Evolutionary conservation across 2,888 invertebrate genomes (phyloP), one percentile per base, ranked within the genome.

Genomic region (Actias luna): DNA sequence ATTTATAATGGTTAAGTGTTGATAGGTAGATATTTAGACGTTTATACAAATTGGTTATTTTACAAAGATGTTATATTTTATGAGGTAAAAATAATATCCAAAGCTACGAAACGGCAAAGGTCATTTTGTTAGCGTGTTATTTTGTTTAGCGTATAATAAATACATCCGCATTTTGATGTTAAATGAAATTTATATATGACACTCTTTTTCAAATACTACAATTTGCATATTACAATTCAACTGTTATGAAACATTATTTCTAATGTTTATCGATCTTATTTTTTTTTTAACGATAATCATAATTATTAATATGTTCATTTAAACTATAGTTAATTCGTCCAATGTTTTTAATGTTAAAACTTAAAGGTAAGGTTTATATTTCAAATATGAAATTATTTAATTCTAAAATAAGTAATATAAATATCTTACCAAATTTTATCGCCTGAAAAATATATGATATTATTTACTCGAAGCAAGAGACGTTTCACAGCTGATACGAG

Each of bases 1-100:
- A 46, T 29, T 55, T 29, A 29, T 55, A 55, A 55, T 29, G n/a
- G 22, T 25, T 22, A 1, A 50, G 46, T 50, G 42, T 50, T 50
- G 25, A 22, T 55, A n/a, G 29, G 55, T 12, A 29, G 29, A 27
- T 27, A 60, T 42, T 39, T 27, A 42, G 27, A 25, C 36, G 42
- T 42, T 60, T 12, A 60, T 22, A 42, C 7, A 36, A 60, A 58
- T 58, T 29, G 22, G 18, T 22, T 35, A 35, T 36, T 58, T 58
- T 35, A 35, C 22, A 58, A 50, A 50, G 35, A 18, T n/a, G 14
- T 36, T 22, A 36, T 55, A 63, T 57, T 29, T 60, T 31, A 63
- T 29, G 35, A 33, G 42, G 27, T 55, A 16, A n/a, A 55, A 55
- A 29, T 29, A 18, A 10, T 16, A 1, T 52, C 5, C 29, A 29